phyloP scores from a whole-genome alignment of 1,140 invertebrate genomes.

The Platyscapa corneri region DNA sequence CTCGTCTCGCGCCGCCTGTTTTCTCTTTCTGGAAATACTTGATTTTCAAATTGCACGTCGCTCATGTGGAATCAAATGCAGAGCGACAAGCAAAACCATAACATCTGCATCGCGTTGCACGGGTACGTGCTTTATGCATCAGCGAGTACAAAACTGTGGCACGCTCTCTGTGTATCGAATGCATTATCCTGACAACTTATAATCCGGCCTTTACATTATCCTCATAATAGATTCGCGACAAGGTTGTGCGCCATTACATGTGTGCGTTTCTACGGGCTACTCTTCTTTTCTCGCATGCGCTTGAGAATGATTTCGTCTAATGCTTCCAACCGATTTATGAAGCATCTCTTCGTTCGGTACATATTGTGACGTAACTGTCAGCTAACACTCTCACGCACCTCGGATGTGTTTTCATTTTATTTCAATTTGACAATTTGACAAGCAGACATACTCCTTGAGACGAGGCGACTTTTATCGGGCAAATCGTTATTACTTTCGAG shows the following conservation, averaged over 20 bases:
- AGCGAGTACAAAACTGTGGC: not conserved
- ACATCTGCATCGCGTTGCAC: not conserved
- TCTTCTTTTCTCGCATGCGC: not conserved
- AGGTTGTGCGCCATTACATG: constrained; percentile 13
- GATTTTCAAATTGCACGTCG: not conserved
- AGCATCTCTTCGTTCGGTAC: not conserved
- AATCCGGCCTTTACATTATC: constrained; percentile 17
- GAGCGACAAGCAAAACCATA: not conserved
- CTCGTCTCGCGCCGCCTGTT: not conserved
- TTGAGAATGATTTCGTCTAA: not conserved
- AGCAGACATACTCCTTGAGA: too few relatives aligned
- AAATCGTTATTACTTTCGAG: too few relatives aligned
- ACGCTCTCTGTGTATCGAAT: constrained; percentile 15
- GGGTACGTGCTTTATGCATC: constrained; percentile 35
- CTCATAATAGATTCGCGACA: constrained; percentile 30
- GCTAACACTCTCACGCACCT: not conserved
- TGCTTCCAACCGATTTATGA: not conserved
- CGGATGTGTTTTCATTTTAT: constrained; percentile 37
- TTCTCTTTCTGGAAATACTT: not conserved
- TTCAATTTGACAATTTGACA: not conserved
- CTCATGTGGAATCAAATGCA: constrained; percentile 29
- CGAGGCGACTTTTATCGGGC: too few relatives aligned
- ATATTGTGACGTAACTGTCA: constrained; percentile 26
- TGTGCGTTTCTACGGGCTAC: not conserved
- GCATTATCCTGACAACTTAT: constrained; percentile 39